A percentile compares a stretch with the other conserved stretches of the same genome.
phyloP scores from a whole-genome alignment of 2,888 invertebrate genomes.

The Aspidapion aeneum region DNA sequence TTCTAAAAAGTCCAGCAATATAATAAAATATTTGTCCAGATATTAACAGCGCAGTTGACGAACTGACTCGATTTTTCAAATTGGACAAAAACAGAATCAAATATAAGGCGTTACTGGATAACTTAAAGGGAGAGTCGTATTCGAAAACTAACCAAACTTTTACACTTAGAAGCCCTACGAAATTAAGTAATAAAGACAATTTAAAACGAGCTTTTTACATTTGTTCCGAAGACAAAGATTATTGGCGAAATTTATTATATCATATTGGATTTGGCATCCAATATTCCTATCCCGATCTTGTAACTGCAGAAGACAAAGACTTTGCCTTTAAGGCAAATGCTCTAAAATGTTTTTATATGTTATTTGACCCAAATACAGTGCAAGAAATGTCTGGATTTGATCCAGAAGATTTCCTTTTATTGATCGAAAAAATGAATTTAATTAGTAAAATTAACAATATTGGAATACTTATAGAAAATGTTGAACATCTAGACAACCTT shows the following conservation, averaged over 20 bases:
- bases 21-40: slow-evolving; percentile 32
- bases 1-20: neutral
- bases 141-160: slow-evolving; percentile 2
- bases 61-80: slow-evolving; percentile 45
- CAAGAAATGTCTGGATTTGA: slow-evolving; percentile 26
- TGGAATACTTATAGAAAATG: slow-evolving; percentile 32
- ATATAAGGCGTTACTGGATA: slow-evolving; percentile 43
- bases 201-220: slow-evolving; percentile 32
- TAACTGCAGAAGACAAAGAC: slow-evolving; percentile 18
- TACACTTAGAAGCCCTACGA: too few species aligned
- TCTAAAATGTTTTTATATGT: slow-evolving; percentile 39
- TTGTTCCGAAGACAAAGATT: slow-evolving; percentile 24
- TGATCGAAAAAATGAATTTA: slow-evolving; percentile 36
- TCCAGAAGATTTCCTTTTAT: slow-evolving; percentile 36
- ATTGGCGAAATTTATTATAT: slow-evolving; percentile 29
- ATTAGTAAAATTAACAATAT: slow-evolving; percentile 37
- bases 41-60: slow-evolving; percentile 50
- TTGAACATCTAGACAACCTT: slow-evolving; percentile 31
- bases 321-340: slow-evolving; percentile 34
- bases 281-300: neutral
- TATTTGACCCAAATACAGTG: slow-evolving; percentile 34
- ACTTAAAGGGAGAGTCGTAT: slow-evolving; percentile 33
- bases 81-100: slow-evolving; percentile 45
- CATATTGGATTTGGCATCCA: slow-evolving; percentile 22
- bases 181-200: neutral